These are phyloP conservation scores for Listrodromus nycthemerus DNA, from an alignment of 2,888 invertebrate genomes.

Conservation along the genomic window DNA sequence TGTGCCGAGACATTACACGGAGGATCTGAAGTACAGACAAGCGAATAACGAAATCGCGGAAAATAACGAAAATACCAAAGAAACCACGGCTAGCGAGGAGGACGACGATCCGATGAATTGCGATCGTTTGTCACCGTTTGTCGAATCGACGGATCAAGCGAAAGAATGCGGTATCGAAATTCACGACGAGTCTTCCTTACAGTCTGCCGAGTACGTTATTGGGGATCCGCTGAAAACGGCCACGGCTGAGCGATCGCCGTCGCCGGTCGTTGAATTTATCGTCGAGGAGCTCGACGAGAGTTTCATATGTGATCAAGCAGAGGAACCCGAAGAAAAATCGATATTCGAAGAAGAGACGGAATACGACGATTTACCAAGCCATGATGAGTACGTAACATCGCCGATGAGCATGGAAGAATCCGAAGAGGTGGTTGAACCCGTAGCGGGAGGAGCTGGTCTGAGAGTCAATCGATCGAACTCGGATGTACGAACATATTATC, in stretches of 20 bases:
- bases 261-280: conserved; percentile 59
- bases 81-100: background rate
- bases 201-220: conserved; percentile 7
- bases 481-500: conserved; percentile 18
- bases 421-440: background rate
- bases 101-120: conserved; percentile 29
- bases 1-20: conserved; percentile 62
- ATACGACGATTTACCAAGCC: background rate
- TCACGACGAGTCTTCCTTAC: background rate
- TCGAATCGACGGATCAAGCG: background rate
- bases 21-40: conserved; percentile 48
- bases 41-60: background rate
- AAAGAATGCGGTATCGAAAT: background rate
- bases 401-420: conserved; percentile 4
- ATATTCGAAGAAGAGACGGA: conserved; percentile 1
- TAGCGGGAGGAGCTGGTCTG: background rate
- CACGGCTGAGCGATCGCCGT: conserved; percentile 32
- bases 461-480: conserved; percentile 3
- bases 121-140: background rate
- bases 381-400: background rate
- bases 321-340: background rate
- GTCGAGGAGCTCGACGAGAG: conserved; percentile 64
- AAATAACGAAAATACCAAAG: background rate
- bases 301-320: conserved; percentile 20
- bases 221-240: background rate